Evolutionary conservation across 2,113 vertebrate genomes (phyloP), one percentile per base, ranked within the genome.

Genomic region (Protomyctophum bolini): DNA sequence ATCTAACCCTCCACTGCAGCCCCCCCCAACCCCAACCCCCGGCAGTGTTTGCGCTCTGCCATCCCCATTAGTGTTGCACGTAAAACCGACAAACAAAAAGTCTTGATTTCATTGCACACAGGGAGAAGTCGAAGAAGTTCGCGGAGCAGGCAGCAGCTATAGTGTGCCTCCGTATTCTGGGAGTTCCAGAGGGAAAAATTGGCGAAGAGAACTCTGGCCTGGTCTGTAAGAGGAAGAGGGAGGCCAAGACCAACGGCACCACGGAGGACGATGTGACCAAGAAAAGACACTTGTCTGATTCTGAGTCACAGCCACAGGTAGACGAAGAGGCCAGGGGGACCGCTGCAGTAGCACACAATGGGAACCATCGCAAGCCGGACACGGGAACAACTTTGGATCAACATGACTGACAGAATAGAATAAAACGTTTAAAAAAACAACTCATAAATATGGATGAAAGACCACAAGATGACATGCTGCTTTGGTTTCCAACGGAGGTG

Each of bases 101-200:
- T 3, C 33, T 41, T 41, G 33, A 41, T 4, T 41, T 41, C 33
- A 41, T 41, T 41, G 3, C 33, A 4, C 33, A 47, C 86, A 99
- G 97, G 97, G 96, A 99, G 82, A 99, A 99, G 85, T 98, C 97
- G 0, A 99, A 99, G 93, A 98, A 97, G 63, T 92, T 95, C 63
- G 97, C 97, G 0, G 97, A 99, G 51, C 98, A 99, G 82, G 94
- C 97, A 11, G 95, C 97, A 0, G 97, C 98, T 64, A 83, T 98
- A 2, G 97, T 97, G 12, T 98, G 97, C 68, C 92, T 99, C 64
- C 92, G 95, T 41, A 88, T 93, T 0, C 63, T 95, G 47, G 95
- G 95, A 1, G 73, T 98, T 10, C 94, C 96, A 0, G 97, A 98
- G 82, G 96, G 96, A 9, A 95, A 88, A 2, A 71, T 93, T 11